Base-by-base conservation (phyloP, 2,888 invertebrate species). In the Eucera pruinosa region DNA sequence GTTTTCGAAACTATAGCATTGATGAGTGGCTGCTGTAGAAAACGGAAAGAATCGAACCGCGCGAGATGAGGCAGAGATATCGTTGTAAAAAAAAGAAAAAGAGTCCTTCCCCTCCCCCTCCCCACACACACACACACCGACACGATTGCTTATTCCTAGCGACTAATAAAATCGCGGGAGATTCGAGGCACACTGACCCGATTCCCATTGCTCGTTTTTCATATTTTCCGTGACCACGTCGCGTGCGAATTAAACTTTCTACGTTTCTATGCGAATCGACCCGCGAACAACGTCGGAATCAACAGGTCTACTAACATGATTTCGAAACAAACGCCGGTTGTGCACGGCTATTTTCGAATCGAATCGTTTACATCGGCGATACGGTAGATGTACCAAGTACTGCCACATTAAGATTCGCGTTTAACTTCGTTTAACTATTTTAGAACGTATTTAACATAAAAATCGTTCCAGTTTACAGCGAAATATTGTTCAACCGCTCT, bases 171-270 rank as follows among this genome's bases (percentile, higher is more conserved):
- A 48, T 61, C 60, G 48, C 64, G 30, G 50, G 45, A 70, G 33
- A 20, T 68, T 30, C n/a, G 25, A 79, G 72, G 78, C 84, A 76
- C 52, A 81, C 80, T 81, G 76, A 76, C 83, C 74, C 80, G 72
- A 54, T 85, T 86, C 85, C 47, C 79, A 69, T 66, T 55, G 33
- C 45, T 57, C 30, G 41, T 55, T 77, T 79, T 55, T 66, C 67
- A 27, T 50, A 52, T 62, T 68, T 65, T 68, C 47, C 54, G 20
- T 18, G 50, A 15, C 43, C 9, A 18, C 43, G 27, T 20, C 36
- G 23, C 58, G 60, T 41, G 50, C 30, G 30, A 76, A 65, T 76
- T 27, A 20, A 61, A 76, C 67, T 73, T 77, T 68, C 67, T 62
- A 68, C 36, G 58, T 15, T 20, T 41, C 25, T 20, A 15, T 15